Evolutionary conservation across 23 tunicate species (phyloP), one percentile per base, ranked within the genome.

Genomic region (Halocynthia roretzi): DNA sequence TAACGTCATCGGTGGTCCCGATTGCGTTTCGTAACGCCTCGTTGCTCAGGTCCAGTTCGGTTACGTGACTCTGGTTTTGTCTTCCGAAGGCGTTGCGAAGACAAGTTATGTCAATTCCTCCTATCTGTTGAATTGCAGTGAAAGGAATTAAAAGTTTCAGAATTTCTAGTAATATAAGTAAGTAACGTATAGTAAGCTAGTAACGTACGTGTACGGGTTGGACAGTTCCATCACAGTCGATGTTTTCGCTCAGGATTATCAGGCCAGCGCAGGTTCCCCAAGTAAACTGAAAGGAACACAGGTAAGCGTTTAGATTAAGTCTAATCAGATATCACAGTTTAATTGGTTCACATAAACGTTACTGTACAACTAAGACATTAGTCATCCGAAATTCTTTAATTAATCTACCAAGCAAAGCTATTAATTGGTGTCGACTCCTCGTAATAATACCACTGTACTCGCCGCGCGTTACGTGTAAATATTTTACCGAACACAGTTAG

Each of bases 221-320:
- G 50, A 6, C 56, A 12, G 40, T 54, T 49, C 77, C 78, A 9
- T 19, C 70, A 4, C 77, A 79, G 7, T 64, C 80, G 12, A 80
- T 55, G 40, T 21, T 55, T 52, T 87, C 72, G 7, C 86, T 81
- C 7, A 88, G 80, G 31, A 88, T 10, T 14, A 88, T 88, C 17
- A 88, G 80, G 8, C 95, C 95, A 0, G 95, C 95, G 40, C 95
- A 88, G 8, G 95, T 88, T 44, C 95, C 95, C 88, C 84, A 83
- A 8, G 87, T 83, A 80, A 83, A 88, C 95, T 83, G 87, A 6
- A 71, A 53, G 22, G n/a, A 68, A 78, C 21, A n/a, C 20, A 67
- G 20, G 23, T 18, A 67, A 15, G 12, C 22, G 71, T 15, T 67
- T 67, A 18, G 2, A 67, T 2, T 15, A n/a, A 68, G 22, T 0